Evolutionary conservation across 2,113 vertebrate species (phyloP).

Genomic region (Crocuta crocuta): DNA sequence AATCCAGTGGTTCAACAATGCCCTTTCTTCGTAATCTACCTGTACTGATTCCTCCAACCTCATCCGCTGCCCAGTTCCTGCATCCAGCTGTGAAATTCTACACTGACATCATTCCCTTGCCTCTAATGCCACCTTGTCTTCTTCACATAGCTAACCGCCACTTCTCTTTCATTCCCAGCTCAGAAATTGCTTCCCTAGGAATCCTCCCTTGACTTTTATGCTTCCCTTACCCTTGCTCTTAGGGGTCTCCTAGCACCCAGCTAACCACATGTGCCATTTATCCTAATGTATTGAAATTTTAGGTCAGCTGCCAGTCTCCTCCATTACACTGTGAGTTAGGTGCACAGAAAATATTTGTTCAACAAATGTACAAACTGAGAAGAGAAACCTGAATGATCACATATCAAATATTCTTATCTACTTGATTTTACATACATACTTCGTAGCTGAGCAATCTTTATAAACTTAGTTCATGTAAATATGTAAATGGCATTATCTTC

Average conservation of each 20-base stretch:
- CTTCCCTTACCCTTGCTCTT: background rate
- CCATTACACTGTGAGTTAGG: slow-evolving; percentile 19
- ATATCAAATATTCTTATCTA: slow-evolving; percentile 62
- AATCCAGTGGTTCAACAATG: background rate
- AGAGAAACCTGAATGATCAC: slow-evolving; percentile 45
- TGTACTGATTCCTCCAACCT: background rate
- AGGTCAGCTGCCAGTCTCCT: slow-evolving; percentile 29
- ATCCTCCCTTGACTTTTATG: too few relatives aligned
- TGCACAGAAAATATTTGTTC: slow-evolving; percentile 58
- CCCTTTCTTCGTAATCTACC: background rate
- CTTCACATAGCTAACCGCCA: too few relatives aligned
- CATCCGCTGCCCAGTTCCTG: background rate
- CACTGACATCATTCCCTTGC: background rate
- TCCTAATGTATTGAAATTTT: background rate
- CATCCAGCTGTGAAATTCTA: background rate
- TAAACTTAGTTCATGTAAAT: slow-evolving; percentile 64
- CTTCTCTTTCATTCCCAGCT: too few relatives aligned
- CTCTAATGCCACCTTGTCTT: background rate
- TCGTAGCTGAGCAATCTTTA: slow-evolving; percentile 35
- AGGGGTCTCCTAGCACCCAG: background rate
- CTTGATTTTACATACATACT: slow-evolving; percentile 59
- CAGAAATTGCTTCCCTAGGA: too few relatives aligned
- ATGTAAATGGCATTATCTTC: slow-evolving; percentile 68
- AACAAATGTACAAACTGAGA: slow-evolving; percentile 56
- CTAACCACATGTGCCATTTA: too few relatives aligned